phyloP scores from a whole-genome alignment of 2,113 vertebrate genomes.

The Pholis gunnellus region DNA sequence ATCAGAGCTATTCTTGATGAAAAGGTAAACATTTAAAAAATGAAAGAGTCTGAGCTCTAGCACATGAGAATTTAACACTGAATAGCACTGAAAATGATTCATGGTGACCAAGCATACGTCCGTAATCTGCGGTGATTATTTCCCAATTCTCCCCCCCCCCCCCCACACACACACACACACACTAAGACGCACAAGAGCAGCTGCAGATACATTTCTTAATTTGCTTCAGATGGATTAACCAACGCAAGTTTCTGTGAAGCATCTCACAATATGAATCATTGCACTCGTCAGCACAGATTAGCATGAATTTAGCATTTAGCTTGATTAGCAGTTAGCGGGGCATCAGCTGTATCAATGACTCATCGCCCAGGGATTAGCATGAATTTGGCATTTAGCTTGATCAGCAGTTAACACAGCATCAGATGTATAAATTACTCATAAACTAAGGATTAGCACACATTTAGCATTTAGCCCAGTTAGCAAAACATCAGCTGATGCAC shows the following conservation, averaged over 20 bases:
- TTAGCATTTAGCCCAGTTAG: constrained; percentile 40
- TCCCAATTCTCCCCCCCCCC: constrained; percentile 25
- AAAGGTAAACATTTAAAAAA: background rate
- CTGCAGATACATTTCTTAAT: constrained; percentile 60
- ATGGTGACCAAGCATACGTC: constrained; percentile 31
- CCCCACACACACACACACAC: background rate
- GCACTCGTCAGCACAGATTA: constrained; percentile 49
- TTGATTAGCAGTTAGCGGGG: constrained; percentile 51
- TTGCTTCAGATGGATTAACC: constrained; percentile 58
- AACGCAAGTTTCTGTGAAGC: constrained; percentile 21
- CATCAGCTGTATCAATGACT: constrained; percentile 44
- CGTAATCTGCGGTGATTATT: constrained; percentile 72
- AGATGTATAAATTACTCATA: constrained; percentile 53
- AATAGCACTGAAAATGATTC: constrained; percentile 42
- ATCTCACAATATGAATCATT: constrained; percentile 46
- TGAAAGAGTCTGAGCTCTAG: background rate
- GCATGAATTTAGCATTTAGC: constrained; percentile 39
- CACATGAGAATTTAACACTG: constrained; percentile 25
- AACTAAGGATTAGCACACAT: constrained; percentile 43
- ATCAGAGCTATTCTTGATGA: background rate
- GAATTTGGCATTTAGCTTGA: constrained; percentile 44
- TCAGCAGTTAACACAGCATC: constrained; percentile 48
- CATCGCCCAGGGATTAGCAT: constrained; percentile 57
- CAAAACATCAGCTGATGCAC: constrained; percentile 19
- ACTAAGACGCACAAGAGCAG: constrained; percentile 28